Percentiles rank a stretch among this genome's conserved stretches.
phyloP scores from a whole-genome alignment of 2,888 invertebrate genomes.

The Kuschelorhynchus macadamiae region DNA sequence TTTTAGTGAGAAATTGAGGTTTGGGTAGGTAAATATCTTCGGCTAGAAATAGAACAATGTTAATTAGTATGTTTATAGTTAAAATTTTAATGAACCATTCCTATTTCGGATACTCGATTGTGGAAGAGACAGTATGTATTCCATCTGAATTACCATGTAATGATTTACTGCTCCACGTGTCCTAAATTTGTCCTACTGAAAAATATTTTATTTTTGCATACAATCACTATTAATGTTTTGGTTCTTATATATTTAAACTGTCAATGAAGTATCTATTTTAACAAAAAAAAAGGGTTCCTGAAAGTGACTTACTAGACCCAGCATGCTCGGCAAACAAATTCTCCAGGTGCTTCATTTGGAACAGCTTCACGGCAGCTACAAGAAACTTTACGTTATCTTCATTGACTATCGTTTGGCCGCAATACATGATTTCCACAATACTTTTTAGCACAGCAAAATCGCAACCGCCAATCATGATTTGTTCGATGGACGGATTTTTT shows the following conservation, averaged over 20 bases:
- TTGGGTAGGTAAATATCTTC: constrained; percentile 62
- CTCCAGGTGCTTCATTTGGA: constrained; percentile 76
- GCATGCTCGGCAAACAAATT: constrained; percentile 65
- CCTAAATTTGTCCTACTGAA: too few species aligned
- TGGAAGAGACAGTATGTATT: too few species aligned
- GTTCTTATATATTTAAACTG: too few species aligned
- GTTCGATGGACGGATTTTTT: constrained; percentile 72
- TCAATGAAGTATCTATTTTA: too few species aligned
- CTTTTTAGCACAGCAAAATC: constrained; percentile 80
- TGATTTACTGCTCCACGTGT: too few species aligned
- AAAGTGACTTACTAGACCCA: constrained; percentile 21
- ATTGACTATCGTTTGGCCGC: constrained; percentile 80
- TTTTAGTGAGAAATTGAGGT: constrained; percentile 65
- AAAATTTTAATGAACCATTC: constrained; percentile 3
- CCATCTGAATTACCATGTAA: too few species aligned
- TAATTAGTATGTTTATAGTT: too few species aligned
- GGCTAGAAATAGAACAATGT: constrained; percentile 48
- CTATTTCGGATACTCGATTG: too few species aligned
- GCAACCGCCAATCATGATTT: constrained; percentile 77
- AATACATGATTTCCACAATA: constrained; percentile 83
- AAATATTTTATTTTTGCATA: too few species aligned
- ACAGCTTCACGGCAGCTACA: constrained; percentile 79
- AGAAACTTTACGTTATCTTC: constrained; percentile 79
- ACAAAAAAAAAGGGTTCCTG: too few species aligned
- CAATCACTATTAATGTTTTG: too few species aligned